phyloP scores from a whole-genome alignment of 1,140 invertebrate species.

The Leptinotarsa defecta region DNA sequence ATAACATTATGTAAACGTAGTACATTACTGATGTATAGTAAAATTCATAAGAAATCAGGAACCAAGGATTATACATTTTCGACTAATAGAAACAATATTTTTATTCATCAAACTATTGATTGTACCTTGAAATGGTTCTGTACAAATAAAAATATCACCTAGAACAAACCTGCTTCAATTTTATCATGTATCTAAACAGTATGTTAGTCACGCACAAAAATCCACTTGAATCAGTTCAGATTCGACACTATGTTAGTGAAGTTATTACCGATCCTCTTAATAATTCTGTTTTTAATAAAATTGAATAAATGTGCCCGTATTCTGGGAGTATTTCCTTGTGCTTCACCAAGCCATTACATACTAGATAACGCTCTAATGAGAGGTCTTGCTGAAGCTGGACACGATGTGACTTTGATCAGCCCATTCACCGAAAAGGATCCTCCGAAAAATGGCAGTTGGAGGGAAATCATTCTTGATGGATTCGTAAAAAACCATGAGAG shows the following conservation, averaged over 20 bases:
- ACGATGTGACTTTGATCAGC: constrained; percentile 63
- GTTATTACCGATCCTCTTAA: background rate
- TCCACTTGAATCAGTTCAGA: too few species aligned
- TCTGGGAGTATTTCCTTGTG: constrained; percentile 58
- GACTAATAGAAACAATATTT: too few species aligned
- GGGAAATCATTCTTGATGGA: constrained; percentile 32
- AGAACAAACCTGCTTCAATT: too few species aligned
- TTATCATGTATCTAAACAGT: too few species aligned
- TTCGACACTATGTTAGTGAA: background rate
- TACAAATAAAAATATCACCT: too few species aligned
- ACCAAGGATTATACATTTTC: too few species aligned
- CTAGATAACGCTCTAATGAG: constrained; percentile 61
- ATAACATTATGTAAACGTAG: too few species aligned
- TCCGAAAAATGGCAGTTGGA: constrained; percentile 28
- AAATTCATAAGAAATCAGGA: too few species aligned
- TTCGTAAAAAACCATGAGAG: constrained; percentile 31
- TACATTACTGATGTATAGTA: too few species aligned
- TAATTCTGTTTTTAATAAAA: background rate
- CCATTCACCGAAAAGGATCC: constrained; percentile 58
- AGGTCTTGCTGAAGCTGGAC: constrained; percentile 61
- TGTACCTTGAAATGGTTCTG: too few species aligned
- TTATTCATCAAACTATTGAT: too few species aligned
- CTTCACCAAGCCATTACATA: constrained; percentile 62
- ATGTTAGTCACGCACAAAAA: too few species aligned
- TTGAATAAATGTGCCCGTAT: constrained; percentile 42